A percentile compares a stretch with the other conserved stretches of the same genome.
phyloP scores from a whole-genome alignment of 1,140 invertebrate species.

The Achatina immaculata region DNA sequence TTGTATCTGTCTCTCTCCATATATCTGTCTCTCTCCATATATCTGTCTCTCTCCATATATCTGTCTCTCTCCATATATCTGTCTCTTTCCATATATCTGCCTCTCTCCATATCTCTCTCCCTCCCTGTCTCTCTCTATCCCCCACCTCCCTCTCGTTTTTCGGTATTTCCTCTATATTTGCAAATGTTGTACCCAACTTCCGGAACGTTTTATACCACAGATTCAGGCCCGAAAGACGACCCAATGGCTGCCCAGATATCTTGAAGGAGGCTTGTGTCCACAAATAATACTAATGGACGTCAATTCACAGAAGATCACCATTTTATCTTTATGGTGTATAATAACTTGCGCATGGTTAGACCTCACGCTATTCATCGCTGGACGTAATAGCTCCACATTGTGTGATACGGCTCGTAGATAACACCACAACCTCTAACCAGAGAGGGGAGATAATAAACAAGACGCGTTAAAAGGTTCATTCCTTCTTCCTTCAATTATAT shows the following conservation, averaged over 20 bases:
- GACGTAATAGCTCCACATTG: neutral
- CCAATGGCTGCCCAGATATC: no score
- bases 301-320: neutral
- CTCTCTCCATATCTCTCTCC: no score
- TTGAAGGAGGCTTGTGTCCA: no score
- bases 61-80: no score
- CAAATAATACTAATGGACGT: neutral
- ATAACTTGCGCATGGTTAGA: neutral
- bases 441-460: neutral
- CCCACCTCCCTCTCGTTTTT: conserved; percentile 17
- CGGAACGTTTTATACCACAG: no score
- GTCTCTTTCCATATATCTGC: no score
- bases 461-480: neutral
- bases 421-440: neutral
- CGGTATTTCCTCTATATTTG: no score
- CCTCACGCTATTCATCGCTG: neutral
- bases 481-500: neutral
- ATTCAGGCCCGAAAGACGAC: no score
- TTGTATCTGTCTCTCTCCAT: no score
- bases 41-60: no score
- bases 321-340: neutral
- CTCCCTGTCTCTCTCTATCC: conserved; percentile 3
- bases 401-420: neutral
- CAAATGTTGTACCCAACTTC: no score
- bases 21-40: no score